Evolutionary conservation across 2,113 vertebrate species (phyloP), one percentile per base, ranked within the genome.

Genomic region (Malurus alboscapulatus): DNA sequence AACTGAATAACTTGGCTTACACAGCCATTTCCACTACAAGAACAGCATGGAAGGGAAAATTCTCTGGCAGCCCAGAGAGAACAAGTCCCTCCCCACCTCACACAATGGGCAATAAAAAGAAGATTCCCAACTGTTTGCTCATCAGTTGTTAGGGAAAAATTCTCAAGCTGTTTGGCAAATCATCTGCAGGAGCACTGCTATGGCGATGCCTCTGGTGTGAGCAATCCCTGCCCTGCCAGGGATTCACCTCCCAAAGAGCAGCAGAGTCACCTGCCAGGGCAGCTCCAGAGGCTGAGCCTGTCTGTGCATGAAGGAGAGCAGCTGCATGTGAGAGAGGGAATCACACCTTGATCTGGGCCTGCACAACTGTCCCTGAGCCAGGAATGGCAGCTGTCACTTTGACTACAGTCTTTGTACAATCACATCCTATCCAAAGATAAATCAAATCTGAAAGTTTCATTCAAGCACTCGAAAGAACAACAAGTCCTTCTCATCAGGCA

Each of bases 381-480:
- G 10, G 40, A 34, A 22, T 2, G 15, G 42, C 0, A 62, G 25
- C 32, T 25, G 48, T 10, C 74, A 72, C 74, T 55, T 10, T 9
- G 63, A 87, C 14, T 74, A 8, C 0, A 40, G 29, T 4, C 57
- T 77, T 48, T 38, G 54, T 87, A 57, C 40, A 38, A 44, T 1
- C 38, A 17, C 0, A 1, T 79, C 59, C 48, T 22, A 44, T 17
- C 24, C 58, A 54, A 73, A 76, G 27, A 54, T 0, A 42, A n/a
- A 55, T 3, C 12, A 59, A 26, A 74, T 17, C 4, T 5, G 2
- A 17, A 84, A 58, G 47, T 34, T 92, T 21, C 24, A 58, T 20
- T 67, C 34, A 50, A 59, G 71, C 2, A 7, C 12, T 30, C 12
- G 1, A 69, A 66, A 29, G 29, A 94, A 67, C 38, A 38, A 58